Evolutionary conservation across 2,797 vertebrate species (phyloP), one percentile per base, ranked within the genome.

Genomic region (Pseudotriccus pelzelni): DNA sequence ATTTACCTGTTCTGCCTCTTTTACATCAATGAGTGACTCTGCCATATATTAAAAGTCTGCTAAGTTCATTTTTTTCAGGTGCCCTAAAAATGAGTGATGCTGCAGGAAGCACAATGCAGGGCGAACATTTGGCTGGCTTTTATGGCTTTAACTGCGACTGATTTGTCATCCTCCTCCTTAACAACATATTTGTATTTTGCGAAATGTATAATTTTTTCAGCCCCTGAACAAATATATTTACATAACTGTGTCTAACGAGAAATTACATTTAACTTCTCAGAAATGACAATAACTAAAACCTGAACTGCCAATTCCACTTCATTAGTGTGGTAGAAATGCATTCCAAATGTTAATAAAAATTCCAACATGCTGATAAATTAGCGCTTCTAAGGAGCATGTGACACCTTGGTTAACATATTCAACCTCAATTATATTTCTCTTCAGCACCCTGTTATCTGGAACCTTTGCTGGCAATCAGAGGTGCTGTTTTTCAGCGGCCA

Each of bases 351-450:
- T 99, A 98, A 99, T 99, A 99, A 98, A 98, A 98, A 99, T 99
- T 99, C 98, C 98, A 99, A 98, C 99, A 98, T 99, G 98, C 98
- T 98, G 98, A 98, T 98, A 99, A 99, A 99, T 99, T 98, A 99
- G 98, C 98, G 98, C 98, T 98, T 98, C 98, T 98, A 98, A 99
- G 98, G 98, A 98, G 98, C 98, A 97, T 98, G 99, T 98, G 99
- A 99, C 99, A 99, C 99, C 98, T 99, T 99, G 99, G 98, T 99
- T 99, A 99, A 99, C 99, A 99, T 99, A 99, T 99, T 99, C 99
- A 99, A 99, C 99, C 99, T 99, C 99, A 99, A 99, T 99, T 99
- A 99, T 99, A 99, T 99, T 99, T 99, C 99, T 99, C 99, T 99
- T 99, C 99, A 99, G 99, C 98, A 98, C 98, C 98, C 98, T 99